These are phyloP conservation scores for Nasonia longicornis DNA, from an alignment of 1,140 invertebrate genomes.

Conservation along the genomic window DNA sequence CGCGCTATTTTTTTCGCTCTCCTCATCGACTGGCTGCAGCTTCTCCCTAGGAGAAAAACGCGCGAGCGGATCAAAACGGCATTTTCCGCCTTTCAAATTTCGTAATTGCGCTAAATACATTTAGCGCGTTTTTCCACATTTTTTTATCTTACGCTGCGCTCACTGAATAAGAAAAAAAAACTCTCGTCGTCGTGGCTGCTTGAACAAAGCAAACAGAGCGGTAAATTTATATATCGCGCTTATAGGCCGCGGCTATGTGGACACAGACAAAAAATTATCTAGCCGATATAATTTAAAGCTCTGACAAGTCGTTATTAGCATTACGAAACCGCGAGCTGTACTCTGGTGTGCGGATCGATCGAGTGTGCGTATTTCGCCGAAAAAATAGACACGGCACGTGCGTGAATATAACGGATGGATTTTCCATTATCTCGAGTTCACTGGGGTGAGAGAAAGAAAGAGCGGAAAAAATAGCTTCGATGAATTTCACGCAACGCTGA, in stretches of 20 bases:
- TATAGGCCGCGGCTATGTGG: not conserved
- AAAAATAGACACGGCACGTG: not conserved
- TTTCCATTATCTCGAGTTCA: not conserved
- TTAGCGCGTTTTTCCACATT: not conserved
- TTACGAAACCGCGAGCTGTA: not conserved
- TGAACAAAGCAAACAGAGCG: constrained; percentile 15
- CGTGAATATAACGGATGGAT: not conserved
- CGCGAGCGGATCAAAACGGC: not conserved
- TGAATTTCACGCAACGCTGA: constrained; percentile 15
- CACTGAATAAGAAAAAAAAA: not conserved
- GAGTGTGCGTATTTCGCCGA: not conserved
- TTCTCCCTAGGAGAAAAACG: not conserved
- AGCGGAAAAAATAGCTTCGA: not conserved
- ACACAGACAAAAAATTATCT: not conserved
- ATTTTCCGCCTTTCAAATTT: not conserved
- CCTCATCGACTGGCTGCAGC: too few relatives aligned
- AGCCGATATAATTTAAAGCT: not conserved
- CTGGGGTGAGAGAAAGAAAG: too few relatives aligned
- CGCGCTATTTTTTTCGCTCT: too few relatives aligned
- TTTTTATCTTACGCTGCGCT: not conserved
- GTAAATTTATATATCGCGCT: constrained; percentile 22
- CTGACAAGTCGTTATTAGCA: constrained; percentile 9
- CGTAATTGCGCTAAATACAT: not conserved
- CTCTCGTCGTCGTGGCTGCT: not conserved
- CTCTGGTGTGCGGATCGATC: not conserved